phyloP scores from a whole-genome alignment of 1,140 invertebrate species.

The Caerostris darwini region DNA sequence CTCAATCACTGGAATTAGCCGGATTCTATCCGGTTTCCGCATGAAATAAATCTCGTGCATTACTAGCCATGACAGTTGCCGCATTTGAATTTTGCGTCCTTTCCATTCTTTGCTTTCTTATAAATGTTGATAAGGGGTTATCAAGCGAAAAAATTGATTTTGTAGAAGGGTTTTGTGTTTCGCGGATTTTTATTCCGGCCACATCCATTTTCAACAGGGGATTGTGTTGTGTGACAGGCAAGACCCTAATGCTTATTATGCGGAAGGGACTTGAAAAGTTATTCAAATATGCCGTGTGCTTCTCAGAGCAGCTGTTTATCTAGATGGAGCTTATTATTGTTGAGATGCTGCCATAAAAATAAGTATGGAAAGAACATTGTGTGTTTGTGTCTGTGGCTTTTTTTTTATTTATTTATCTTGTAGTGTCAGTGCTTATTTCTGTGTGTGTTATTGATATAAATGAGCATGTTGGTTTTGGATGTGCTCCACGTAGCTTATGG shows the following conservation, averaged over 20 bases:
- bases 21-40: slow-evolving; percentile 53
- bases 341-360: background rate
- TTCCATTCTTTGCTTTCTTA: slow-evolving; percentile 9
- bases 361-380: background rate
- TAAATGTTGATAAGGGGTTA: slow-evolving; percentile 36
- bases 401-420: background rate
- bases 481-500: background rate
- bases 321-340: slow-evolving; percentile 5
- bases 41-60: slow-evolving; percentile 62
- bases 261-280: slow-evolving; percentile 25
- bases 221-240: background rate
- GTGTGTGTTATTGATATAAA: background rate
- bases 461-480: background rate
- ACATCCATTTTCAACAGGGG: background rate
- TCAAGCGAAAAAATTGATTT: slow-evolving; percentile 43
- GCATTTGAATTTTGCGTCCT: background rate
- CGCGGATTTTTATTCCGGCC: slow-evolving; percentile 11
- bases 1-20: slow-evolving; percentile 45
- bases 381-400: too few relatives aligned
- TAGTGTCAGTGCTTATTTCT: background rate
- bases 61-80: slow-evolving; percentile 32
- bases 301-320: background rate
- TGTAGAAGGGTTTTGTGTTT: slow-evolving; percentile 7
- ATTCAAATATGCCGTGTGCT: background rate
- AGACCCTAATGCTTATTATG: slow-evolving; percentile 10